A percentile compares a stretch with the other conserved stretches of the same genome.
Evolutionary conservation across 2,797 vertebrate species (phyloP).

Genomic region (Trichosurus vulpecula): DNA sequence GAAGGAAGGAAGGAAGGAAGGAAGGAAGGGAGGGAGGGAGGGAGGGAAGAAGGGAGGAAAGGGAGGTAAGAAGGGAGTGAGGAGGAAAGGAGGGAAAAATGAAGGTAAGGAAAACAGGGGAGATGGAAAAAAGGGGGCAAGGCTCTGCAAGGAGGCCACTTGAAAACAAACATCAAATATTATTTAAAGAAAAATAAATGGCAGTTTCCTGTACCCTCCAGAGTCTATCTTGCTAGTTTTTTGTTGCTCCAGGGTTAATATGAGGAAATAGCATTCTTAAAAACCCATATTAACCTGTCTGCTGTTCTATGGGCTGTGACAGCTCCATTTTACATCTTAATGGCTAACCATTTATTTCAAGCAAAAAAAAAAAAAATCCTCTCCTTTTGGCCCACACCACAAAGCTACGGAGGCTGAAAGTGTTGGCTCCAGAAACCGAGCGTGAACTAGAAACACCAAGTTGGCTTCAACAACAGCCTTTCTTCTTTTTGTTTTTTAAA

Average conservation of each 20-base stretch:
- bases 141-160: conserved; percentile 16
- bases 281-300: conserved; percentile 71
- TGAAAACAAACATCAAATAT: conserved; percentile 53
- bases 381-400: conserved; percentile 14
- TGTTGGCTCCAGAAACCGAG: conserved; percentile 8
- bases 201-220: conserved; percentile 22
- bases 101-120: neutral
- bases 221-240: conserved; percentile 39
- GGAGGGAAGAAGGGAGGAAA: too few species aligned
- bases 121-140: neutral
- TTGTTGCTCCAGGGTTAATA: conserved; percentile 62
- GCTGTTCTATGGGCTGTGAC: conserved; percentile 69
- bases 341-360: conserved; percentile 66
- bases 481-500: neutral
- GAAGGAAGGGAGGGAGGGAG: too few species aligned
- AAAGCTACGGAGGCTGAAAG: neutral
- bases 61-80: too few species aligned
- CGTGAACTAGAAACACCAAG: neutral
- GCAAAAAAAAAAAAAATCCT: neutral
- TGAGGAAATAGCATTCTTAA: conserved; percentile 69
- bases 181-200: conserved; percentile 44
- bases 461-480: neutral
- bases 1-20: too few species aligned
- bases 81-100: neutral
- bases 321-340: conserved; percentile 70